Evolutionary conservation across 1,140 invertebrate genomes (phyloP).

Genomic region (Scaptodrosophila lebanonensis): DNA sequence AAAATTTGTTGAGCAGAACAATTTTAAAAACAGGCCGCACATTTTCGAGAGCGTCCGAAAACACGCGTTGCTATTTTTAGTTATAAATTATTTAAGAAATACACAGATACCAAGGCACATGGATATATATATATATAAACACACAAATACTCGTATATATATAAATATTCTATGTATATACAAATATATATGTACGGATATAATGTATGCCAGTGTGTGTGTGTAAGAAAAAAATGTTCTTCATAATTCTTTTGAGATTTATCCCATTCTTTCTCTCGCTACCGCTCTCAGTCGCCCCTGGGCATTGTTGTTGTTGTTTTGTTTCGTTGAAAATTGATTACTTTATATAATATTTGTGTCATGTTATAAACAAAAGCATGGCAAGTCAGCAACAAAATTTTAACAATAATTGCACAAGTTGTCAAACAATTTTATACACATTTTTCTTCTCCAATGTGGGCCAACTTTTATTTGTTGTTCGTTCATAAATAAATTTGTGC

Average conservation of each 20-base stretch:
- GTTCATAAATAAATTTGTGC: background rate
- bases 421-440: constrained; percentile 47
- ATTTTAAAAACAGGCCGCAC: constrained; percentile 18
- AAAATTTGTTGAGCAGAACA: constrained; percentile 8
- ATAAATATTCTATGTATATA: constrained; percentile 12
- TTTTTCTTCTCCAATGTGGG: constrained; percentile 1
- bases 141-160: constrained; percentile 14
- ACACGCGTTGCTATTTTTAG: constrained; percentile 72
- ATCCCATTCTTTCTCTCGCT: background rate
- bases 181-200: too few relatives aligned
- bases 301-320: background rate
- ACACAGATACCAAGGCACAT: constrained; percentile 20
- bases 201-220: too few relatives aligned
- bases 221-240: too few relatives aligned
- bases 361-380: constrained; percentile 30
- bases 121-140: constrained; percentile 2
- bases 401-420: constrained; percentile 19
- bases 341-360: constrained; percentile 36
- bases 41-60: constrained; percentile 33
- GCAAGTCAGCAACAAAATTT: constrained; percentile 3
- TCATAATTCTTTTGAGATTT: too few relatives aligned
- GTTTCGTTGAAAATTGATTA: constrained; percentile 6
- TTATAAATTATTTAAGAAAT: constrained; percentile 58
- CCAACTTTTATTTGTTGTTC: background rate
- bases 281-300: background rate